Evolutionary conservation across 2,888 invertebrate genomes (phyloP), one percentile per base, ranked within the genome.

Genomic region (Psylliodes chrysocephalus): DNA sequence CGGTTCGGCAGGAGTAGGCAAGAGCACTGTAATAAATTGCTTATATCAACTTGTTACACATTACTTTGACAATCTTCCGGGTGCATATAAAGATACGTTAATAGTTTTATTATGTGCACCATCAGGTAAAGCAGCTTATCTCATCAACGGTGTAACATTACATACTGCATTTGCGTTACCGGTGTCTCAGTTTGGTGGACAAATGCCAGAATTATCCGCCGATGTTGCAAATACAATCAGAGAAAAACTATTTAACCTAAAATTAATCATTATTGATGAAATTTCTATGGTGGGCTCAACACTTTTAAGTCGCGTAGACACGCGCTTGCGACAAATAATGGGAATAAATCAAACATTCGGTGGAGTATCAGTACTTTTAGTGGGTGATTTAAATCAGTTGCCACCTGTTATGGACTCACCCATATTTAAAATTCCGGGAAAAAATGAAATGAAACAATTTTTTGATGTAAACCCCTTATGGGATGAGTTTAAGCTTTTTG

Each of bases 261-360:
- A 60, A 28, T 30, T 60, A 2, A 33, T 63, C 7, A 60, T 63
- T 10, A 25, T 25, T 25, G 63, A 63, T 42, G 59, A 57, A 38
- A 42, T 60, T 46, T 63, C 63, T 8, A 42, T 35, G 25, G 25
- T 25, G 7, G 25, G 7, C 25, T n/a, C n/a, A n/a, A n/a, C n/a
- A n/a, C 53, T 60, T 52, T 40, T 60, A 6, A 28, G 35, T 22
- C 10, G 19, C 7, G 33, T 56, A 5, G 33, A 56, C 17, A 25
- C 33, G 5, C 47, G 56, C 25, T 44, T 60, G 17, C 25, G 47
- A 17, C 60, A 60, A 60, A 52, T 60, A n/a, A 28, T 57, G 28
- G 28, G 44, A 12, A n/a, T 12, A 19, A 30, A 57, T 47, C 15
- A 22, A 14, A n/a, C 5, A n/a, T n/a, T n/a, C n/a, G n/a, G n/a